These are phyloP conservation scores for Oryzias curvinotus DNA, from an alignment of 2,113 vertebrate species.

Conservation along the genomic window DNA sequence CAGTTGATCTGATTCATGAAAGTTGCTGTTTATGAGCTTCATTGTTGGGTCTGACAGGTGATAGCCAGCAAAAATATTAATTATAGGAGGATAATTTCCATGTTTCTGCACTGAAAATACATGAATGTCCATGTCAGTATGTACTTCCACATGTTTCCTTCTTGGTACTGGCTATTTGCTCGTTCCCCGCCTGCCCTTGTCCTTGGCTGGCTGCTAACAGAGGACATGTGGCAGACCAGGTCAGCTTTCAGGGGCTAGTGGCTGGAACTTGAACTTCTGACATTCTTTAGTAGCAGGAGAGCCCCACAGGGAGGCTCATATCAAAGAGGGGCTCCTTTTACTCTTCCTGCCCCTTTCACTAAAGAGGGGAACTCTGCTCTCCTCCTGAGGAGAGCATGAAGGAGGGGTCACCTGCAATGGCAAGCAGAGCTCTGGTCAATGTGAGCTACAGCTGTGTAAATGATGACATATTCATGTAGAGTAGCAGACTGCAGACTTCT, in stretches of 20 bases:
- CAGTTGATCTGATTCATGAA: too few relatives aligned
- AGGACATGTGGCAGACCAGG: slow-evolving; percentile 67
- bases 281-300: slow-evolving; percentile 55
- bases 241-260: slow-evolving; percentile 72
- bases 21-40: too few relatives aligned
- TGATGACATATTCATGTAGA: slow-evolving; percentile 29
- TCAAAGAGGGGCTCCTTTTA: slow-evolving; percentile 63
- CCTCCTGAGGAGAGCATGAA: slow-evolving; percentile 24
- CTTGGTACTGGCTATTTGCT: slow-evolving; percentile 2
- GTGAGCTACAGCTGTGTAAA: slow-evolving; percentile 34
- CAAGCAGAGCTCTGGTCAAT: slow-evolving; percentile 4
- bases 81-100: too few relatives aligned
- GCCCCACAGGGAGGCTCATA: slow-evolving; percentile 61
- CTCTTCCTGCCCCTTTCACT: slow-evolving; percentile 48
- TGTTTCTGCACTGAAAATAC: neutral
- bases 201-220: slow-evolving; percentile 64
- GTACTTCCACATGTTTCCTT: neutral
- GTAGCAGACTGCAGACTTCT: slow-evolving; percentile 29
- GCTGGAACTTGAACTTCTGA: slow-evolving; percentile 71
- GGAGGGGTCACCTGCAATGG: slow-evolving; percentile 34
- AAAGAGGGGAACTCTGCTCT: slow-evolving; percentile 33
- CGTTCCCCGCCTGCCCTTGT: slow-evolving; percentile 38
- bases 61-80: too few relatives aligned
- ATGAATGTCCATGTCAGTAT: slow-evolving; percentile 12
- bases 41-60: too few relatives aligned